phyloP scores from a whole-genome alignment of 2,113 vertebrate genomes.

The Toxostoma redivivum region DNA sequence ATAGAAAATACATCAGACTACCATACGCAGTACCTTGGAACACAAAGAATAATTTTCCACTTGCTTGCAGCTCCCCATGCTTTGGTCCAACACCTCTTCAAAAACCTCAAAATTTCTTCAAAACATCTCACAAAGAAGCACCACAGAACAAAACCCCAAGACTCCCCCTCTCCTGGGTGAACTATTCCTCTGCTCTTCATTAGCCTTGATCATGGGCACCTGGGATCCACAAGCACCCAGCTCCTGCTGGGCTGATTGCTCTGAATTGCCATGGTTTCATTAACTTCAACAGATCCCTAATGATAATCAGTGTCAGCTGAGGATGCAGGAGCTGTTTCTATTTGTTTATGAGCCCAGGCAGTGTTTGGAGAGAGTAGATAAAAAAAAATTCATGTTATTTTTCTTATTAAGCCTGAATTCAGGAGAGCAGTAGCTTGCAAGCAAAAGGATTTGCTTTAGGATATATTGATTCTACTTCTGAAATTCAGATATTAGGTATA shows the following conservation, averaged over 20 bases:
- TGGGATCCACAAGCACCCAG: background rate
- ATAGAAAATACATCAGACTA: background rate
- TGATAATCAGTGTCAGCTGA: background rate
- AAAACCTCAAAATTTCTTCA: background rate
- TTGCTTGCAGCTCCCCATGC: background rate
- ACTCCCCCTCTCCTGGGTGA: rapidly evolving
- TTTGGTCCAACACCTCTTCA: rapidly evolving
- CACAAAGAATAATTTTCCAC: background rate
- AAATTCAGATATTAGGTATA: constrained; percentile 31
- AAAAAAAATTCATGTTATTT: background rate
- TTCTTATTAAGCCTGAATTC: background rate
- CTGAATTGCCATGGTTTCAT: background rate
- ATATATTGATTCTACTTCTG: background rate
- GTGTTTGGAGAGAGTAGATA: background rate
- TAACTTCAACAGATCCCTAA: background rate
- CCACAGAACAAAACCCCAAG: rapidly evolving
- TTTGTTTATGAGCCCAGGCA: background rate
- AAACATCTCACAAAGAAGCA: rapidly evolving
- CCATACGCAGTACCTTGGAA: background rate
- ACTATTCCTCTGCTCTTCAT: background rate
- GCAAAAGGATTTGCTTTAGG: constrained; percentile 6
- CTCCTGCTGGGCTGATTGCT: background rate
- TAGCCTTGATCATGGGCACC: background rate
- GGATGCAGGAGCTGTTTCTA: background rate
- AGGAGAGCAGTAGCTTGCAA: background rate